A percentile compares a stretch with the other conserved stretches of the same genome.
Conservation (phyloP, 2,113 vertebrate genomes). For the Pteropus alecto region DNA sequence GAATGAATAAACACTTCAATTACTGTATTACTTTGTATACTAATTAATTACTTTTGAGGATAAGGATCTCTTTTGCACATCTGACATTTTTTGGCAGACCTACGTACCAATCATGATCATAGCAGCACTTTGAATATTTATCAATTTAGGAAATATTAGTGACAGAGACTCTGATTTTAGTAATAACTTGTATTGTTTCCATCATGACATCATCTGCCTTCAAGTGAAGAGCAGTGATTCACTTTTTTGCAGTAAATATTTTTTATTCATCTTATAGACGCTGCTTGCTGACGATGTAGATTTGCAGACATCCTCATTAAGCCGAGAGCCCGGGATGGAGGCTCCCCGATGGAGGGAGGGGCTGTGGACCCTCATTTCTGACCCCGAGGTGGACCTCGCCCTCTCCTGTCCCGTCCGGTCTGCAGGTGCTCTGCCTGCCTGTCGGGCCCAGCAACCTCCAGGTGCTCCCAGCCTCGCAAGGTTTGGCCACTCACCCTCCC, state of each 20-base stretch:
- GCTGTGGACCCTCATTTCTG: rapidly evolving
- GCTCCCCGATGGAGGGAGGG: neutral
- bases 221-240: rapidly evolving
- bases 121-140: neutral
- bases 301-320: neutral
- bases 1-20: neutral
- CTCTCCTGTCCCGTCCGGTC: neutral
- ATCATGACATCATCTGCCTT: neutral
- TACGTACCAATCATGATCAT: neutral
- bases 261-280: neutral
- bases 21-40: neutral
- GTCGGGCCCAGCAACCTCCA: neutral
- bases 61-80: neutral
- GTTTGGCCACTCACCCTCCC: neutral
- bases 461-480: neutral
- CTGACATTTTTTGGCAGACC: neutral
- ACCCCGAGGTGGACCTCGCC: neutral
- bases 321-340: too few species aligned
- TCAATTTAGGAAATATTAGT: neutral
- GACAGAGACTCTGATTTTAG: neutral
- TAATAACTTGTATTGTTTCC: neutral
- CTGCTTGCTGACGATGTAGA: rapidly evolving
- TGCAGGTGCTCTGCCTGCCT: neutral
- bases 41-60: neutral
- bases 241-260: neutral